Base-by-base conservation (phyloP, 2,797 vertebrate species). In the Meriones psammophilus region DNA sequence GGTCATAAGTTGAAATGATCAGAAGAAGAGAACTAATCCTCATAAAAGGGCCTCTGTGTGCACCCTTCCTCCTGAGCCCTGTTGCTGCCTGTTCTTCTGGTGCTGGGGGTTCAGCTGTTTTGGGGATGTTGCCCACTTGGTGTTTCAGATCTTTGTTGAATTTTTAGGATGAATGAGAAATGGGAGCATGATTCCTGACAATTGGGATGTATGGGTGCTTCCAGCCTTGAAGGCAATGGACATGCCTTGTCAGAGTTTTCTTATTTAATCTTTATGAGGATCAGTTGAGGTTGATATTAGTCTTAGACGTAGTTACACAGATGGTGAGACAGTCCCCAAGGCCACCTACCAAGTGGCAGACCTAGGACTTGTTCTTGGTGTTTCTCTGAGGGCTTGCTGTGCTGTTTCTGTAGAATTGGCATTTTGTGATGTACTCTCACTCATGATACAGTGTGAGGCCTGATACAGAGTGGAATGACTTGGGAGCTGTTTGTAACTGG, bases 101-200 rank as follows among this genome's bases (percentile, higher is more conserved):
- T 54, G 66, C 74, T 66, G 91, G 36, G 7, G 58, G 46, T 60
- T 4, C 8, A 62, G 3, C 24, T 26, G 0, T 60, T 92, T 73
- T 18, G 4, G 8, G 17, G 33, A 0, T 79, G 74, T n/a, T 30
- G 77, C 66, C 60, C 30, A 39, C 10, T 50, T 46, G 30, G 50
- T 6, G 39, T 90, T 90, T 94, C 33, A 91, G 7, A 68, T 84
- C 28, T 68, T 86, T 78, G 74, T 69, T 62, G 89, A 60, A n/a
- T 64, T 30, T 73, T 94, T 20, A 71, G 0, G 69, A 33, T 76
- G 77, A 30, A 14, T 77, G 0, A 5, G 56, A n/a, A 30, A 13
- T 81, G 20, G 50, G 28, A 78, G 39, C 79, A 22, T 7, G 36
- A 22, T 39, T 86, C 30, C 73, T 88, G 56, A 39, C 39, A 3